phyloP scores from a whole-genome alignment of 2,797 vertebrate genomes.

The Aphelocoma californica region DNA sequence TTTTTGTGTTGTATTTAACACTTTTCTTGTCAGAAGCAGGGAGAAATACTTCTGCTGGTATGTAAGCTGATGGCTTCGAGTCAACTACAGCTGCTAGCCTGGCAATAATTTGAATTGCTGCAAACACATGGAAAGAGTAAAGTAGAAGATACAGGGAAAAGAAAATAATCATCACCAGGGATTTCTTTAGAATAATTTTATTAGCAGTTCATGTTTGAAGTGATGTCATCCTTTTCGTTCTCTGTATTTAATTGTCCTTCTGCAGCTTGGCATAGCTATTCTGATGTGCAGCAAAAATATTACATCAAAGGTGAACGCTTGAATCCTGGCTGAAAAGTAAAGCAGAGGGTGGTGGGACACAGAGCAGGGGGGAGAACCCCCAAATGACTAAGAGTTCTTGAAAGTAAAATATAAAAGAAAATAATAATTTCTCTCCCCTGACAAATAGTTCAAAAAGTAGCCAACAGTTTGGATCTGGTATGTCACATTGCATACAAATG shows the following conservation, averaged over 20 bases:
- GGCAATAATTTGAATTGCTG: slow-evolving; percentile 21
- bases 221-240: slow-evolving; percentile 70
- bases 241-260: slow-evolving; percentile 71
- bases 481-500: slow-evolving; percentile 76
- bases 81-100: slow-evolving; percentile 4
- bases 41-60: slow-evolving; percentile 5
- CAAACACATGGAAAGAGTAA: not conserved
- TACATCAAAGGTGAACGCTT: slow-evolving; percentile 73
- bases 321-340: slow-evolving; percentile 61
- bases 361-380: slow-evolving; percentile 52
- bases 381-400: slow-evolving; percentile 78
- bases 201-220: slow-evolving; percentile 74
- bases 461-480: slow-evolving; percentile 76
- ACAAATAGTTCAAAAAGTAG: slow-evolving; percentile 79
- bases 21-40: slow-evolving; percentile 1
- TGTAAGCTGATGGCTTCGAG: slow-evolving; percentile 1
- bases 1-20: not conserved
- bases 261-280: slow-evolving; percentile 74
- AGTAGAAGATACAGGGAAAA: not conserved
- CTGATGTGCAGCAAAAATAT: slow-evolving; percentile 73
- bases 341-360: slow-evolving; percentile 25
- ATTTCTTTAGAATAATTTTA: slow-evolving; percentile 64
- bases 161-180: slow-evolving; percentile 31
- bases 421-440: slow-evolving; percentile 76
- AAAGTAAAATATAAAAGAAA: slow-evolving; percentile 77